Percentiles rank a stretch among this genome's conserved stretches.
phyloP scores from a whole-genome alignment of 2,797 vertebrate species.

The Eupleurogrammus muticus region DNA sequence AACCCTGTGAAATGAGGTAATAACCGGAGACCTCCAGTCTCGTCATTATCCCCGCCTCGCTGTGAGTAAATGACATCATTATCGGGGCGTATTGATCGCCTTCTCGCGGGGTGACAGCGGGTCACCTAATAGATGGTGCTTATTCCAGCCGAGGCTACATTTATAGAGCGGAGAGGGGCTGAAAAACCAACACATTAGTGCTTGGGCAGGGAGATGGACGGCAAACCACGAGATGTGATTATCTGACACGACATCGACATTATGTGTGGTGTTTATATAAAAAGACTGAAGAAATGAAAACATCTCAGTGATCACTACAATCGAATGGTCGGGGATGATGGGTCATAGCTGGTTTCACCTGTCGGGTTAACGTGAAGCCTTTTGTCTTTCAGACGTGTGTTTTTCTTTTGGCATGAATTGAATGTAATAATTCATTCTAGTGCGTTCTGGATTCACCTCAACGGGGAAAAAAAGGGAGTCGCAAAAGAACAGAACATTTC shows the following conservation, averaged over 20 bases:
- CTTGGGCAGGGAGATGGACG: constrained; percentile 17
- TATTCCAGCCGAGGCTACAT: constrained; percentile 53
- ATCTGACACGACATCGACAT: constrained; percentile 25
- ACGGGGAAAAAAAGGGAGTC: no score
- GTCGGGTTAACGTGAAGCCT: background rate
- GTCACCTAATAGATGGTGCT: constrained; percentile 71
- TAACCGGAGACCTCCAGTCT: constrained; percentile 57
- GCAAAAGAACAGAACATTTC: no score
- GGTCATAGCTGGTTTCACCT: background rate
- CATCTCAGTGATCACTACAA: background rate
- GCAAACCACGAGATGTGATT: constrained; percentile 43
- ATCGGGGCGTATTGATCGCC: constrained; percentile 63
- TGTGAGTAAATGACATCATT: constrained; percentile 75
- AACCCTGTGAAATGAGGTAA: constrained; percentile 58
- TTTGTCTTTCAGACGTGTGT: background rate
- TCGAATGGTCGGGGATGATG: background rate
- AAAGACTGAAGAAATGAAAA: constrained; percentile 13
- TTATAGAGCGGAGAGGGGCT: constrained; percentile 56
- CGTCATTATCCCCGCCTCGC: constrained; percentile 55
- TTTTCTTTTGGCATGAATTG: no score
- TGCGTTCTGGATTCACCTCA: background rate
- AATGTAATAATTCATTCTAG: background rate
- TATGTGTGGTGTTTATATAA: constrained; percentile 17
- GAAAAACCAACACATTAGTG: constrained; percentile 42
- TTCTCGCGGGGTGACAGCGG: constrained; percentile 59